Evolutionary conservation across 2,888 invertebrate genomes (phyloP).

Genomic region (Lasioglossum figueresi): DNA sequence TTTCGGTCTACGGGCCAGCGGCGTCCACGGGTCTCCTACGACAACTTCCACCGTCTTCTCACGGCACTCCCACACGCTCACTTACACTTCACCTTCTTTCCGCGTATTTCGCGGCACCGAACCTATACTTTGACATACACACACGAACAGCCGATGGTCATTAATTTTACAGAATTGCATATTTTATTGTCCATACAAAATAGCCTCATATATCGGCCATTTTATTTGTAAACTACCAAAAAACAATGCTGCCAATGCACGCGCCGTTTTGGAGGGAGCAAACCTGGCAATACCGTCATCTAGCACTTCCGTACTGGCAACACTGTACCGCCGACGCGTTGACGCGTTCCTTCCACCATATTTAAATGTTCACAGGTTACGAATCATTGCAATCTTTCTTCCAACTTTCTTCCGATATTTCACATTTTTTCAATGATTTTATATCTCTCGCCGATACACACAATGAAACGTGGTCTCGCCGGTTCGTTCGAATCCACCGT

Average conservation of each 20-base stretch:
- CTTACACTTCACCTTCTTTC: conserved; percentile 66
- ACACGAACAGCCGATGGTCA: conserved; percentile 75
- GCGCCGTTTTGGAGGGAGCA: conserved; percentile 81
- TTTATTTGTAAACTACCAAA: conserved; percentile 84
- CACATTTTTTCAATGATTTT: background rate
- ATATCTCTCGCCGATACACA: background rate
- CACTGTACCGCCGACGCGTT: conserved; percentile 74
- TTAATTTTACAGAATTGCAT: conserved; percentile 79
- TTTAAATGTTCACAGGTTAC: conserved; percentile 67
- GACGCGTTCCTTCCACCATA: conserved; percentile 74
- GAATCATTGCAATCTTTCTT: conserved; percentile 43
- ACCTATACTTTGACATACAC: conserved; percentile 67
- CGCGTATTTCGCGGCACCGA: conserved; percentile 58
- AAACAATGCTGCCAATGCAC: conserved; percentile 81
- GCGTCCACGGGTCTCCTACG: conserved; percentile 77
- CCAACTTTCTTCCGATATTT: background rate
- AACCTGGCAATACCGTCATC: conserved; percentile 70
- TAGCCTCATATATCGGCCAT: conserved; percentile 83
- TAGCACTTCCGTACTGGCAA: conserved; percentile 77
- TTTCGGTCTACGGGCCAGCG: conserved; percentile 73
- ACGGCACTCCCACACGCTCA: conserved; percentile 75
- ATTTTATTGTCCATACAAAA: conserved; percentile 82
- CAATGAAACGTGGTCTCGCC: background rate
- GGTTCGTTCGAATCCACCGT: too few relatives aligned
- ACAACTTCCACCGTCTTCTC: conserved; percentile 78